Percentiles rank a stretch among this genome's conserved stretches.
Evolutionary conservation across 1,140 invertebrate species (phyloP).

Genomic region (Aradophagus sp.): DNA sequence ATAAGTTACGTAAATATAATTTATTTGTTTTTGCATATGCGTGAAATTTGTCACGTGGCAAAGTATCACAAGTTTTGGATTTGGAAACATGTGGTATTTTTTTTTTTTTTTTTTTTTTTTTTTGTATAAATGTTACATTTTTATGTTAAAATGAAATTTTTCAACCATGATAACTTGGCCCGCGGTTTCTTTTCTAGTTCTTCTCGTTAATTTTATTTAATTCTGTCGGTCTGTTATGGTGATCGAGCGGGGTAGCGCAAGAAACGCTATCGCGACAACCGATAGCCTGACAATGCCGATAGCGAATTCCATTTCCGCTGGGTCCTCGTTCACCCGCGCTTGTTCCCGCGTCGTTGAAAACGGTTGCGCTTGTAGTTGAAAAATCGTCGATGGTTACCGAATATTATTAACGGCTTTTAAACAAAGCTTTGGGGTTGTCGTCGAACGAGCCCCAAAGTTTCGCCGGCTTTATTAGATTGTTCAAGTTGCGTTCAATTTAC

Average conservation of each 20-base stretch:
- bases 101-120: too few relatives aligned
- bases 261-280: slow-evolving; percentile 64
- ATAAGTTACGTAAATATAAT: too few relatives aligned
- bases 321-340: slow-evolving; percentile 43
- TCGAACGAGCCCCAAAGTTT: too few relatives aligned
- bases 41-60: too few relatives aligned
- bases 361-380: slow-evolving; percentile 63
- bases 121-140: slow-evolving; percentile 17
- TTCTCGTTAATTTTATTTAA: slow-evolving; percentile 61
- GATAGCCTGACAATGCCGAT: slow-evolving; percentile 65
- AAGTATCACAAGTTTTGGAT: too few relatives aligned
- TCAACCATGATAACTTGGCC: slow-evolving; percentile 60
- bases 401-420: too few relatives aligned
- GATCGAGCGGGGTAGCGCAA: slow-evolving; percentile 66
- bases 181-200: slow-evolving; percentile 57
- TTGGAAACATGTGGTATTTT: too few relatives aligned
- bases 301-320: slow-evolving; percentile 59
- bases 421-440: too few relatives aligned
- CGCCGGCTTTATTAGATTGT: too few relatives aligned
- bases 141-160: slow-evolving; percentile 61
- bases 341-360: slow-evolving; percentile 67
- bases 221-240: slow-evolving; percentile 65
- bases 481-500: too few relatives aligned
- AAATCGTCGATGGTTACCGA: too few relatives aligned
- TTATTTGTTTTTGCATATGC: too few relatives aligned